Evolutionary conservation across 2,797 vertebrate species (phyloP).

Genomic region (Mionectes olivaceus): DNA sequence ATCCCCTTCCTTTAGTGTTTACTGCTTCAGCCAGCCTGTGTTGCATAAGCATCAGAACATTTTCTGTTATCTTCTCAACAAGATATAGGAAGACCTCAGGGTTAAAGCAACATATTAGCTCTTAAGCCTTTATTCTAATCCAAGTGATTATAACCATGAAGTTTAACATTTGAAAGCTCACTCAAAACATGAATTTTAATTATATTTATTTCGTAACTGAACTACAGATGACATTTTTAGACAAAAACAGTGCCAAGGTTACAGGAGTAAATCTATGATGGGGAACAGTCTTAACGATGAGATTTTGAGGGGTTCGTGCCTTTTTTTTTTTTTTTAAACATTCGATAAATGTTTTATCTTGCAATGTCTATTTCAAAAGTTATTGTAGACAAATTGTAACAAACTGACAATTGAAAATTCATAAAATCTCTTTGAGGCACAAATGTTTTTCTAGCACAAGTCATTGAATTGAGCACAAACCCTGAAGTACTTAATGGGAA

Average conservation of each 20-base stretch:
- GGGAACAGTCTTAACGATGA: neutral
- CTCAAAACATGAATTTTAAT: slow-evolving; percentile 19
- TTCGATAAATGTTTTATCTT: neutral
- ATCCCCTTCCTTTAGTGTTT: slow-evolving; percentile 38
- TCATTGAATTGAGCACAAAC: neutral
- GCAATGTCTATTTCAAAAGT: neutral
- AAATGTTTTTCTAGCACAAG: neutral
- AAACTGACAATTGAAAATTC: neutral
- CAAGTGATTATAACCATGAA: slow-evolving; percentile 7
- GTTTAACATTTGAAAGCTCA: slow-evolving; percentile 1
- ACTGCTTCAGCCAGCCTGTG: slow-evolving; percentile 36
- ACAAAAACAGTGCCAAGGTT: neutral
- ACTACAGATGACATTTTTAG: neutral
- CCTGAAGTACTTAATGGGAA: neutral
- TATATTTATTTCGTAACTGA: neutral
- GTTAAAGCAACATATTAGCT: slow-evolving; percentile 36
- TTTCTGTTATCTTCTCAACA: slow-evolving; percentile 50
- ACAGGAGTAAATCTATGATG: neutral
- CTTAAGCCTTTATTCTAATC: slow-evolving; percentile 19
- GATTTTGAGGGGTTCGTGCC: neutral
- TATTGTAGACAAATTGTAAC: neutral
- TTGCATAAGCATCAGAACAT: slow-evolving; percentile 37
- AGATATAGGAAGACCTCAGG: slow-evolving; percentile 27
- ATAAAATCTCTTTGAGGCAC: neutral
- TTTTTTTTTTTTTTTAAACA: neutral